Conservation (phyloP, 2,113 vertebrate species). For the Cynocephalus volans region DNA sequence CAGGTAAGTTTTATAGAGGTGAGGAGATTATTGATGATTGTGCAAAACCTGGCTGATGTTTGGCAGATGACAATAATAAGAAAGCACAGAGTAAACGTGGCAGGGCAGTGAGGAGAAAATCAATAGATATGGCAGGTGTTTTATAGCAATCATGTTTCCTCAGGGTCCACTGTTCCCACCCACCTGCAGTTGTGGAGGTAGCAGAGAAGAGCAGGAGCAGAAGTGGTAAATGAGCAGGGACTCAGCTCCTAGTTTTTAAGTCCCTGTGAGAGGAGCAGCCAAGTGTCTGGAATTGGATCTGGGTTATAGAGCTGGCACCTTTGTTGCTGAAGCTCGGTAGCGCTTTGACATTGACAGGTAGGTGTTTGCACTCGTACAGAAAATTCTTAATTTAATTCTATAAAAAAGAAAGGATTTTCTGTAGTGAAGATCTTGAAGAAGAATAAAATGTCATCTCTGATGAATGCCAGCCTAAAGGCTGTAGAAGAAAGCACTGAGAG, state of each 20-base stretch:
- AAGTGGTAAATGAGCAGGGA: not conserved
- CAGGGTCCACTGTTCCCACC: not conserved
- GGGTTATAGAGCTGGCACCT: not conserved
- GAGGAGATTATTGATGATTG: not conserved
- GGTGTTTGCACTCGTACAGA: not conserved
- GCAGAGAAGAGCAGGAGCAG: not conserved
- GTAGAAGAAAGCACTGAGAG: not conserved
- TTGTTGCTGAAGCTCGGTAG: not conserved
- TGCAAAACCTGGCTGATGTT: not conserved
- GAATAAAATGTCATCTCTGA: too few species aligned
- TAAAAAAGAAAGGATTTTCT: not conserved
- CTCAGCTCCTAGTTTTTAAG: not conserved
- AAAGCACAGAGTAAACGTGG: not conserved
- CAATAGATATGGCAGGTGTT: not conserved
- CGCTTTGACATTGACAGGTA: not conserved
- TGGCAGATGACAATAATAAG: not conserved
- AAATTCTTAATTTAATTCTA: not conserved
- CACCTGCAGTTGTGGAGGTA: not conserved
- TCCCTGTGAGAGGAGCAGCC: not conserved
- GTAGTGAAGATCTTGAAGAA: not conserved
- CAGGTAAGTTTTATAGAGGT: not conserved
- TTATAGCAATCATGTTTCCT: not conserved
- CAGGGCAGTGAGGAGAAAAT: not conserved
- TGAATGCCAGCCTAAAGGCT: not conserved
- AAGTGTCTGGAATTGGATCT: not conserved